Evolutionary conservation across 1,140 invertebrate genomes (phyloP).

Genomic region (Eupristina koningsbergeri): DNA sequence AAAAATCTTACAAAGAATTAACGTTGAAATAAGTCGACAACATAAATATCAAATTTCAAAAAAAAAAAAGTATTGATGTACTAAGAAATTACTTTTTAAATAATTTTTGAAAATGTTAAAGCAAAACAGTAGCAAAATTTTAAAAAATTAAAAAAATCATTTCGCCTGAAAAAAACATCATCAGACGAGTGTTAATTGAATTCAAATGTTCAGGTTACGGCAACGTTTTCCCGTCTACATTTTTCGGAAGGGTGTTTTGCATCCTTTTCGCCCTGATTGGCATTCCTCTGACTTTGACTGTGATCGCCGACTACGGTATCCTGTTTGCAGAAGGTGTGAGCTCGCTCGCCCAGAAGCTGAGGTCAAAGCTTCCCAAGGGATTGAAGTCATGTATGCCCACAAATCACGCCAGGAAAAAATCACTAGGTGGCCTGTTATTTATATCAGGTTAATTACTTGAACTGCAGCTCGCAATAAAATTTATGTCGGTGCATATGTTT

Average conservation of each 20-base stretch:
- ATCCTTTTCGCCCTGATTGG: slow-evolving; percentile 94
- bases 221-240: slow-evolving; percentile 92
- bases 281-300: slow-evolving; percentile 92
- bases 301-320: slow-evolving; percentile 92
- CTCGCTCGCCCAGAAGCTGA: slow-evolving; percentile 54
- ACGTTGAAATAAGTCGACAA: too few species aligned
- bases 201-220: slow-evolving; percentile 85
- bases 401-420: slow-evolving; percentile 59
- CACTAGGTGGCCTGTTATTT: slow-evolving; percentile 56
- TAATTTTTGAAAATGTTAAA: too few species aligned
- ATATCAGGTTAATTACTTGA: not conserved
- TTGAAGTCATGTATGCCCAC: slow-evolving; percentile 57
- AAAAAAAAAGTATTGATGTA: too few species aligned
- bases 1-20: too few species aligned
- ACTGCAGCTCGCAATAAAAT: not conserved
- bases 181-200: too few species aligned
- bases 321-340: slow-evolving; percentile 86
- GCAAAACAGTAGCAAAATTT: too few species aligned
- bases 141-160: too few species aligned
- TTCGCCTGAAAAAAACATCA: too few species aligned
- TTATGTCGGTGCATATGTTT: not conserved
- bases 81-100: too few species aligned
- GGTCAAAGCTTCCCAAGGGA: slow-evolving; percentile 56
- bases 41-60: too few species aligned
- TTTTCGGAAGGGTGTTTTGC: slow-evolving; percentile 88